Conservation (phyloP, 2,888 invertebrate genomes). For the Myathropa florea region DNA sequence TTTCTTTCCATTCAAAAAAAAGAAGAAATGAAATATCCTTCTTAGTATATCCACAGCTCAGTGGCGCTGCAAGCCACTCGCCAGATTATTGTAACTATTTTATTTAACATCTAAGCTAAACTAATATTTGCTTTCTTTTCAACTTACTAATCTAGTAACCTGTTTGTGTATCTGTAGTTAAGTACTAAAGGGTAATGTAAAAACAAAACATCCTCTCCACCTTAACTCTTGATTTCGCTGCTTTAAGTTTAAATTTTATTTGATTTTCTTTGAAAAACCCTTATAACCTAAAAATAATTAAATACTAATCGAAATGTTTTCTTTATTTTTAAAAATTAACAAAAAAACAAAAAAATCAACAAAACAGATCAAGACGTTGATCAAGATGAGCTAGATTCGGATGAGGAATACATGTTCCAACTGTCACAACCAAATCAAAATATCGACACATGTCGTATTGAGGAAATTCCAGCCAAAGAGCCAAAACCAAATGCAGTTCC, state of each 20-base stretch:
- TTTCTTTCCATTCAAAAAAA: too few relatives aligned
- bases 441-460: conserved; percentile 91
- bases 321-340: background rate
- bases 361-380: conserved; percentile 81
- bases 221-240: conserved; percentile 32
- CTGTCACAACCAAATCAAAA: conserved; percentile 85
- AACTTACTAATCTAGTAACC: conserved; percentile 27
- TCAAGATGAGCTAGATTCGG: conserved; percentile 85
- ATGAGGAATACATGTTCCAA: conserved; percentile 84
- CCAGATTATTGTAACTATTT: too few relatives aligned
- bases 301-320: background rate
- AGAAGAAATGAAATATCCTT: too few relatives aligned
- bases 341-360: conserved; percentile 63
- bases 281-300: background rate
- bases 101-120: background rate
- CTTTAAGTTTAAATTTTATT: conserved; percentile 4
- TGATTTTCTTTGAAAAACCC: background rate
- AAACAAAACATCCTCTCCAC: background rate
- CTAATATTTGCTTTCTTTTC: background rate
- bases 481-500: conserved; percentile 95
- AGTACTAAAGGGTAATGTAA: conserved; percentile 50
- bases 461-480: conserved; percentile 96
- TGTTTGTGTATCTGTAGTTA: conserved; percentile 38
- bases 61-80: too few relatives aligned
- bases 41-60: too few relatives aligned